Percentiles rank a stretch among this genome's conserved stretches.
These are phyloP conservation scores for Rhynchopsitta pachyrhyncha DNA, from an alignment of 2,113 vertebrate species.

Conservation along the genomic window DNA sequence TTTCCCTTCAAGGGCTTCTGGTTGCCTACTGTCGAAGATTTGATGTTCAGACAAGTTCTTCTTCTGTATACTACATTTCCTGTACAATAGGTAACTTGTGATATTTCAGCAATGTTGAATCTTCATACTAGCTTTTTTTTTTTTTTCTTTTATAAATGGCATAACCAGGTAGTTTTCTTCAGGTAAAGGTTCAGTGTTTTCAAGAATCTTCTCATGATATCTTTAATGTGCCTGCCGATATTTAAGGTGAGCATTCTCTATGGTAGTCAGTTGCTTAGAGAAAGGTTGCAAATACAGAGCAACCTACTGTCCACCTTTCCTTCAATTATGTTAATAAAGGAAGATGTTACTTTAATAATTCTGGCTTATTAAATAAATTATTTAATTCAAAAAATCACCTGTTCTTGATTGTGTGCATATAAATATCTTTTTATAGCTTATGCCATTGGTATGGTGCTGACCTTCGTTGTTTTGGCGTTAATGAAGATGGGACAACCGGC, in stretches of 20 bases:
- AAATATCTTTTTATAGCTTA: constrained; percentile 79
- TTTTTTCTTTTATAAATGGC: not conserved
- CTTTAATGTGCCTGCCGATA: not conserved
- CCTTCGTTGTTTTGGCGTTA: constrained; percentile 86
- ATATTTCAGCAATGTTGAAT: not conserved
- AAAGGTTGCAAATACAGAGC: not conserved
- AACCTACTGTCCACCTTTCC: not conserved
- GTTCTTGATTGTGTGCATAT: not conserved
- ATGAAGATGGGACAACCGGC: constrained; percentile 93
- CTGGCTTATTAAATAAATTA: not conserved
- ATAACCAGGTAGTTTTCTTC: not conserved
- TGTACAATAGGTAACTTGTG: constrained; percentile 83
- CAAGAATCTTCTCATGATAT: not conserved
- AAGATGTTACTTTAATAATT: not conserved
- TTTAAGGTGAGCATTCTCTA: not conserved
- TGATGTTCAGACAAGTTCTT: constrained; percentile 86
- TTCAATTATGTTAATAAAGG: not conserved
- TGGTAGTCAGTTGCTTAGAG: not conserved
- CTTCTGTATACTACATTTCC: constrained; percentile 86
- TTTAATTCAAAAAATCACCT: not conserved
- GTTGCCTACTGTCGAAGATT: constrained; percentile 95
- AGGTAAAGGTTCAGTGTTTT: not conserved
- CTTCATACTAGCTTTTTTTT: not conserved
- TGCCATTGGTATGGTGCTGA: constrained; percentile 87
- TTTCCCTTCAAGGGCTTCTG: constrained; percentile 82